Conservation (phyloP, 2,888 invertebrate genomes). For the Synanthedon myopaeformis region DNA sequence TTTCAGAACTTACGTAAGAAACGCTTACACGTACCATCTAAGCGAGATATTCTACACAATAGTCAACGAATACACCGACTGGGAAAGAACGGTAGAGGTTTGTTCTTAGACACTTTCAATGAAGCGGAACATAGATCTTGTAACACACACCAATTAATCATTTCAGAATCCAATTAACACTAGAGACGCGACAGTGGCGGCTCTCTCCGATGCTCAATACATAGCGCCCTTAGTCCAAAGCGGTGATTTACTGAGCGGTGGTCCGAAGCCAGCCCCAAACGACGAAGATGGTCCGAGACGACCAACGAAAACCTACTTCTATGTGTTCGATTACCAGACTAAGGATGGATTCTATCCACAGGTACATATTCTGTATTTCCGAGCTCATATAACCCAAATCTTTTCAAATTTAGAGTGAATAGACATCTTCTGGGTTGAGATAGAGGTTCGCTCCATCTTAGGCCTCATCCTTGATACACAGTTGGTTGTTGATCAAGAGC, state of each 20-base stretch:
- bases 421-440: too few relatives aligned
- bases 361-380: too few relatives aligned
- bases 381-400: too few relatives aligned
- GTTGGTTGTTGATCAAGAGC: too few relatives aligned
- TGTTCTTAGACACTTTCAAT: conserved; percentile 25
- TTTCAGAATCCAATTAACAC: conserved; percentile 87
- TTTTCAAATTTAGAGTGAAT: too few relatives aligned
- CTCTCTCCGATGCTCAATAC: conserved; percentile 93
- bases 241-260: conserved; percentile 82
- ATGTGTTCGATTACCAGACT: conserved; percentile 92
- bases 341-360: conserved; percentile 90
- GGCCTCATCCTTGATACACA: too few relatives aligned
- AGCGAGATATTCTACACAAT: conserved; percentile 97
- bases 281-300: conserved; percentile 64
- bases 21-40: conserved; percentile 94
- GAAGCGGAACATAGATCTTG: background rate
- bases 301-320: conserved; percentile 87
- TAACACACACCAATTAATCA: background rate
- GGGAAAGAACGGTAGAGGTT: conserved; percentile 88
- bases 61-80: conserved; percentile 97
- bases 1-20: conserved; percentile 88
- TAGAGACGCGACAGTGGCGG: conserved; percentile 89
- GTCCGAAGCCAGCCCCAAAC: conserved; percentile 69
- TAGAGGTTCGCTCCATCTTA: too few relatives aligned
- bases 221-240: conserved; percentile 91